Conservation (phyloP, 2,113 vertebrate genomes). For the Scytalopus superciliaris region DNA sequence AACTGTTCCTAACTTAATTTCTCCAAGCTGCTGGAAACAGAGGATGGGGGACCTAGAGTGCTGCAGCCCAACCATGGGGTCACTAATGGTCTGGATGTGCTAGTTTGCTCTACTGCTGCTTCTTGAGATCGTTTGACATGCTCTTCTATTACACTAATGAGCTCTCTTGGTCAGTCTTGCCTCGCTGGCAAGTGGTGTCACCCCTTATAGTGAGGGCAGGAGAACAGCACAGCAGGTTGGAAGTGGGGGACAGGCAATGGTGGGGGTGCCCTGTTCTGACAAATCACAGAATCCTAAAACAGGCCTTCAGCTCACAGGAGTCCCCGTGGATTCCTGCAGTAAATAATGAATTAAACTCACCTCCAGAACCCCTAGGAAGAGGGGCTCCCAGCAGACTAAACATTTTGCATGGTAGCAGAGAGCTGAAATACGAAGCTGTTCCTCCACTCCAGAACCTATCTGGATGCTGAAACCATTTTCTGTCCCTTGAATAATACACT, state of each 20-base stretch:
- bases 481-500: not conserved
- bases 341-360: not conserved
- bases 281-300: not conserved
- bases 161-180: not conserved
- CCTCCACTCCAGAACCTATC: not conserved
- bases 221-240: fast-evolving
- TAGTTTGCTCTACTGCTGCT: not conserved
- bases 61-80: not conserved
- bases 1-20: conserved; percentile 40
- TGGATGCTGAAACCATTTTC: not conserved
- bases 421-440: not conserved
- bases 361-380: not conserved
- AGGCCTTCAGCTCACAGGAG: not conserved
- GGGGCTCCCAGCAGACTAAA: not conserved
- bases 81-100: not conserved
- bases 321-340: not conserved
- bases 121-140: not conserved
- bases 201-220: not conserved
- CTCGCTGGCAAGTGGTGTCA: not conserved
- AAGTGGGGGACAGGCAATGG: not conserved
- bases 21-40: conserved; percentile 32
- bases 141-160: not conserved
- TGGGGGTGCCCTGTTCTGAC: not conserved
- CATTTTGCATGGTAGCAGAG: not conserved
- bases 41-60: not conserved